Base-by-base conservation (phyloP, 92 coral and sea anemone genomes). In the Metridium senile region DNA sequence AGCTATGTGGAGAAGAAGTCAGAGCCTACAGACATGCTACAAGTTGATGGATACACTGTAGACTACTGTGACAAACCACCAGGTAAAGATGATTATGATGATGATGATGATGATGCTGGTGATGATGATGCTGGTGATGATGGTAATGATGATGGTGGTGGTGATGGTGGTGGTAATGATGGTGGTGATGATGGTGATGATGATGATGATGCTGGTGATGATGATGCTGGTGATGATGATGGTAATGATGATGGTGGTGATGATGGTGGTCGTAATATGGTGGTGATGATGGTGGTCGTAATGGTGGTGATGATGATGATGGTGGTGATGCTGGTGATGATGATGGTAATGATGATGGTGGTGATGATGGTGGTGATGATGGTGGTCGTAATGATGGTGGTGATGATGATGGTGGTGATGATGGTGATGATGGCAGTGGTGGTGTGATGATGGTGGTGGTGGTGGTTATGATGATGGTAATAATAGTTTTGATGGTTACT, bases 21-120 rank as follows among this genome's bases (percentile, higher is more conserved):
- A 13, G 97, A 95, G 51, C 97, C 97, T 0, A 81, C 92, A 33
- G 99, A 95, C 70, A 95, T 95, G 97, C 89, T 92, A 86, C 97
- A 92, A 28, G 78, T 95, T 46, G 98, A 91, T 76, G 97, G 99
- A 6, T 95, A 95, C 43, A 95, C 99, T 23, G 97, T 95, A 57
- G 98, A 95, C 76, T 95, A 95, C 79, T 74, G 87, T 57, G 98
- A 91, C 22, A 87, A 82, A 34, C 69, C 83, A 18, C 33, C 54
- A 69, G 97, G 98, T 63, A 11, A 61, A 7, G 8, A 26, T 26
- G 30, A 54, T 54, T 6, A 20, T 54, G 25, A 54, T 54, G n/a
- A 13, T 54, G 20, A 54, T 16, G 25, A 13, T 21, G 59, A 13
- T 21, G 25, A 19, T 54, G 25, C 3, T 21, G 25, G 3, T 13